Base-by-base conservation (phyloP, 2,888 invertebrate genomes). In the Steinernema scapterisci region DNA sequence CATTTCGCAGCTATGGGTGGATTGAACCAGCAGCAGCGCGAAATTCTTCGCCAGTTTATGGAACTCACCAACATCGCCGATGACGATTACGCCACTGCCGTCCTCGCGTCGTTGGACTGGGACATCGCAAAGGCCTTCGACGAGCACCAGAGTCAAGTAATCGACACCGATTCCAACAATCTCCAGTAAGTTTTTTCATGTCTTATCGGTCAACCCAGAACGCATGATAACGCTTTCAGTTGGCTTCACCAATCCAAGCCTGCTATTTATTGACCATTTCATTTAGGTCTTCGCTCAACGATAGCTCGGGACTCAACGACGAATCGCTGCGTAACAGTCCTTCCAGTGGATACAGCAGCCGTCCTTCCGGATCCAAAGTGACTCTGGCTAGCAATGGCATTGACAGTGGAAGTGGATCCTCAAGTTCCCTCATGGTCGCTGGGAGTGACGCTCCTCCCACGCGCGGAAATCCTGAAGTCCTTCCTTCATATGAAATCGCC, bases 381-480 rank as follows among this genome's bases (percentile, higher is more conserved):
- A 63, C 27, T n/a, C n/a, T 63, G 19, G 21, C 63, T 3, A 63
- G 63, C 19, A 63, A 63, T 13, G 63, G 63, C 1, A 27, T 63
- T 6, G 71, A 72, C 16, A 71, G 72, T 38, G 74, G 71, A 45
- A 71, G 71, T 16, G 45, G 31, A 19, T 72, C 74, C 13, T 72
- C 71, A 13, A 71, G 48, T 13, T 73, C 73, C 5, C 70, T 73
- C 1, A 52, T 43, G 31, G 21, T 38, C 43, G 45, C 21, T 21
- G 23, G 19, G 9, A 31, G 63, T 31, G 63, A 63, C 19, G 2
- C 31, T 11, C 63, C 27, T 21, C 3, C 63, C 16, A 16, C 63
- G 6, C 27, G 13, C 16, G 13, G n/a, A 2, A 16, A n/a, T 3
- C 3, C 48, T n/a, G 16, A 48, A n/a, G 13, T 16, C 6, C 21